A percentile compares a stretch with the other conserved stretches of the same genome.
These are phyloP conservation scores for Jordanella pulchra DNA, from an alignment of 2,797 vertebrate genomes.

Conservation along the genomic window DNA sequence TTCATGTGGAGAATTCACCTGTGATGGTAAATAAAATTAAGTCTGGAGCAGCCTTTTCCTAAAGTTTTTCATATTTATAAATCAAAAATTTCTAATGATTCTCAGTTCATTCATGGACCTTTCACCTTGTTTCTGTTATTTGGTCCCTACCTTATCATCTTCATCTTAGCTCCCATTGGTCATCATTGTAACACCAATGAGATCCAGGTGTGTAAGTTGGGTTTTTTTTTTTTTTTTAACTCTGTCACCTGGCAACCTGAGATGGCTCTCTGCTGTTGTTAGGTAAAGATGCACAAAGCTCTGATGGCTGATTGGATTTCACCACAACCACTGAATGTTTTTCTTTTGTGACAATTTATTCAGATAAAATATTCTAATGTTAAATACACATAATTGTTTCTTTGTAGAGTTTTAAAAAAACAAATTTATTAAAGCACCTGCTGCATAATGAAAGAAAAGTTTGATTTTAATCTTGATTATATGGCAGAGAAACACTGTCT, in stretches of 20 bases:
- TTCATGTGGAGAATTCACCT: not conserved
- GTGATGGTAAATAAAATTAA: not conserved
- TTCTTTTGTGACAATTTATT: not conserved
- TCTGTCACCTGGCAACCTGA: constrained; percentile 61
- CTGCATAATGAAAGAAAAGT: not conserved
- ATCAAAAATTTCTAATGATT: not conserved
- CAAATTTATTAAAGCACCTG: not conserved
- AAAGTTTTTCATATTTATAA: not conserved
- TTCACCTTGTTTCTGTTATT: constrained; percentile 21
- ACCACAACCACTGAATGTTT: constrained; percentile 7
- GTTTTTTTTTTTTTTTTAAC: constrained; percentile 43
- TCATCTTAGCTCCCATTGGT: constrained; percentile 43
- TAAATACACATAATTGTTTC: not conserved
- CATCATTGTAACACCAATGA: constrained; percentile 36
- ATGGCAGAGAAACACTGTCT: constrained; percentile 29
- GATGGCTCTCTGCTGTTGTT: constrained; percentile 38
- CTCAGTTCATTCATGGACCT: constrained; percentile 16
- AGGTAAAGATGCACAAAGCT: constrained; percentile 69
- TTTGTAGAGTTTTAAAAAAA: not conserved
- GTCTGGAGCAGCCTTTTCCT: accelerated
- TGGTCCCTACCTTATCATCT: constrained; percentile 27
- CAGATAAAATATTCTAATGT: not conserved
- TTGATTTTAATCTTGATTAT: constrained; percentile 44
- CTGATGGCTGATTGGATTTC: constrained; percentile 70
- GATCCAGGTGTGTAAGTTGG: constrained; percentile 37